Evolutionary conservation across 2,797 vertebrate genomes (phyloP), one percentile per base, ranked within the genome.

Genomic region (Coccyzus lansbergi): DNA sequence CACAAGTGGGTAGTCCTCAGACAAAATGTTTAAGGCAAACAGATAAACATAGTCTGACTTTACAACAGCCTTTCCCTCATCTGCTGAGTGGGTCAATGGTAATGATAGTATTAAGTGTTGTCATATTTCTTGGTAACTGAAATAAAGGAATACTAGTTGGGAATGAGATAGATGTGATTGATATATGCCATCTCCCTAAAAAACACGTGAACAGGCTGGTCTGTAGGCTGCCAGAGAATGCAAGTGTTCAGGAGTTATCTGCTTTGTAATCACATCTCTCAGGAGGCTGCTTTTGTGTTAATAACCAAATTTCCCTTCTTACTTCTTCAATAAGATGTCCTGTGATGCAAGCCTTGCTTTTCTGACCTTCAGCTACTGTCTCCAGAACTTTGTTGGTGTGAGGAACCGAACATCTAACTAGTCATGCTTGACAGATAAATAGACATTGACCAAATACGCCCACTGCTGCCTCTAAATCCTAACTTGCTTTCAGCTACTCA

Each of bases 341-440:
- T 58, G 0, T 62, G 42, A 93, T 94, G 89, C 95, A 95, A 94
- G 93, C 72, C 85, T 93, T 95, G 69, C 76, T 96, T 96, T 93
- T 93, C 94, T 81, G 96, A 92, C 85, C 89, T 93, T 89, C 95
- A 94, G 58, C 92, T 95, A 87, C 91, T 96, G 92, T 94, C 87
- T 96, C 51, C 95, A 94, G 94, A 96, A 86, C 92, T 95, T 83
- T 96, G 94, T 92, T 94, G 92, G 89, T 92, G 94, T 96, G 96
- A 96, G 91, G 87, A 96, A 92, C 76, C 20, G 5, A n/a, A 90
- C 51, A 52, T 71, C 53, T 92, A 93, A 94, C 65, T 83, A 87
- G 86, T 87, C 82, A 74, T 83, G 76, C 76, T 87, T 94, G 76
- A 70, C 36, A 78, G 91, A 95, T 84, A 88, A 93, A 91, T 48